Conservation (phyloP, 1,140 invertebrate species). For the Pseudomyrmex sp. region DNA sequence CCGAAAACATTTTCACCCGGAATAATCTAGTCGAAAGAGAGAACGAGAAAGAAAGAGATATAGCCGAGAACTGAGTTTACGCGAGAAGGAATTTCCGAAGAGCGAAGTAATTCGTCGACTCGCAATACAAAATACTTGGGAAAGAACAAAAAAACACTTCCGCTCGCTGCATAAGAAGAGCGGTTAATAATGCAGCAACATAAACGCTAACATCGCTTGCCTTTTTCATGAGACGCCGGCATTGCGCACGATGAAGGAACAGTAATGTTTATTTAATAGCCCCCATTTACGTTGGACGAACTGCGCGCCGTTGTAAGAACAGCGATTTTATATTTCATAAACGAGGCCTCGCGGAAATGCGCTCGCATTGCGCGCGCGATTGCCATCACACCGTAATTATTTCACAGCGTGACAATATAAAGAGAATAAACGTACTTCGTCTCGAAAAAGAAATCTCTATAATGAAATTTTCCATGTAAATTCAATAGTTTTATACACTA, state of each 20-base stretch:
- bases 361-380: not conserved
- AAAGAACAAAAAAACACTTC: constrained; percentile 28
- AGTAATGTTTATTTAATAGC: constrained; percentile 62
- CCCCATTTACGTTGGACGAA: constrained; percentile 40
- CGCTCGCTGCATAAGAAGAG: constrained; percentile 14
- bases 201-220: constrained; percentile 56
- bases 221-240: constrained; percentile 55
- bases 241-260: constrained; percentile 51
- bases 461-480: too few species aligned
- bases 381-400: not conserved
- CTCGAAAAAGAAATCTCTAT: not conserved
- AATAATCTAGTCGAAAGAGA: not conserved
- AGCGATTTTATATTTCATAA: constrained; percentile 44
- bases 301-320: constrained; percentile 30
- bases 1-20: constrained; percentile 4
- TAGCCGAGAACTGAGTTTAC: too few species aligned
- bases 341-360: not conserved
- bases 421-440: not conserved
- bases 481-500: too few species aligned
- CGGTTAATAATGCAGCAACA: constrained; percentile 48
- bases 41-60: too few species aligned
- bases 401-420: not conserved
- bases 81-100: not conserved
- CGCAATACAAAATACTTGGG: not conserved
- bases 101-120: constrained; percentile 30